Base-by-base conservation (phyloP, 2,888 invertebrate species). In the Polydrusus tereticollis region DNA sequence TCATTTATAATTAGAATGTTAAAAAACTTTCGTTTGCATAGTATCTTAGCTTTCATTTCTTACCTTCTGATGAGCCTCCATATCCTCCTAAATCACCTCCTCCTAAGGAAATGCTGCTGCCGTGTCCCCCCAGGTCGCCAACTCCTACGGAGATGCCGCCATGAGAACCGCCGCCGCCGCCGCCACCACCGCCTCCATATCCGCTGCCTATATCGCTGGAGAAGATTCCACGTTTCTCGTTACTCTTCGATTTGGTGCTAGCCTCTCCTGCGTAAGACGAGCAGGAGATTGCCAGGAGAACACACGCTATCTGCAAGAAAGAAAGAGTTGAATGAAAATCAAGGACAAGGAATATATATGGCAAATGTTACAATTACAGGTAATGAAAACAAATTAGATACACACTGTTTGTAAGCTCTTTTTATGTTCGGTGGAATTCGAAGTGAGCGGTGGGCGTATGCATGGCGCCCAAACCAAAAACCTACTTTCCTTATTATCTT, bases 231-330 rank as follows among this genome's bases (percentile, higher is more conserved):
- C 81, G 77, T 77, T 81, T 81, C 64, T 79, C 81, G 64, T 72
- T 80, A 55, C 68, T 59, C 36, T 78, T 76, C 59, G 52, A 14
- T 55, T 55, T 55, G 29, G 70, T 76, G 58, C 64, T 76, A 76
- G 81, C 80, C 80, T 81, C 79, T 70, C 81, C 81, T 76, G 79
- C 79, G 67, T 38, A 60, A 3, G 76, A 77, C 18, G 76, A 69
- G 75, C 78, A 74, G 77, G 78, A 79, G 80, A 81, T 79, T 81
- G 81, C 81, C 70, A 81, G 58, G 57, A 81, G 63, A 47, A 78
- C 65, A 43, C 78, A 69, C 50, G 73, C 76, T 50, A 80, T 75
- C 81, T 81, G 72, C n/a, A 73, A 59, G 38, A 33, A 29, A 29
- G 36, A n/a, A 7, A 26, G 33, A 1, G 23, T 23, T 14, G 7